phyloP scores from a whole-genome alignment of 2,888 invertebrate species.

The Thumatha senex region DNA sequence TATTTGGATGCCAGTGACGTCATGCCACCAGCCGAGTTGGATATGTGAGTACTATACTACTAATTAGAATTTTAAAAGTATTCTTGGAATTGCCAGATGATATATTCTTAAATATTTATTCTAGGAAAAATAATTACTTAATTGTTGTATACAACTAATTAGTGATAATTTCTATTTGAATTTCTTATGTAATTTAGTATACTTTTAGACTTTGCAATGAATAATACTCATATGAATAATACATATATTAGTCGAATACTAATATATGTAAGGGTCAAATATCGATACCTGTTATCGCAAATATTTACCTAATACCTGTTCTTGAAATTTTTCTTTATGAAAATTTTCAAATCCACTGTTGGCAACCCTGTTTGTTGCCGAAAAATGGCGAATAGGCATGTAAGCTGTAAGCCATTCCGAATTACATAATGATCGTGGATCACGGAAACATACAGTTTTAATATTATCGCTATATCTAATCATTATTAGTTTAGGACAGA shows the following conservation, averaged over 20 bases:
- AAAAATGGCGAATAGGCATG: conserved; percentile 4
- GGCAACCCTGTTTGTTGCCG: neutral
- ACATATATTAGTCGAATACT: too few relatives aligned
- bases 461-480: conserved; percentile 15
- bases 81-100: conserved; percentile 1
- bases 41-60: conserved; percentile 56
- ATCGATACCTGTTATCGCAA: neutral
- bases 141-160: neutral
- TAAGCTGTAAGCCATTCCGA: conserved; percentile 15
- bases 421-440: conserved; percentile 6
- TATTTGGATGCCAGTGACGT: conserved; percentile 76
- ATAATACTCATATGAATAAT: too few relatives aligned
- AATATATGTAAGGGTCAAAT: neutral
- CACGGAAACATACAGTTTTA: conserved; percentile 10
- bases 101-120: neutral
- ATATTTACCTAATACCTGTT: neutral
- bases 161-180: neutral
- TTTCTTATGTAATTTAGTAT: neutral
- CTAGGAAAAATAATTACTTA: conserved; percentile 1
- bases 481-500: neutral
- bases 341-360: neutral
- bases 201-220: neutral
- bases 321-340: neutral
- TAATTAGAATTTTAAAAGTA: conserved; percentile 19
- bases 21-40: conserved; percentile 44